Evolutionary conservation across 2,113 vertebrate species (phyloP).

Genomic region (Toxotes jaculatrix): DNA sequence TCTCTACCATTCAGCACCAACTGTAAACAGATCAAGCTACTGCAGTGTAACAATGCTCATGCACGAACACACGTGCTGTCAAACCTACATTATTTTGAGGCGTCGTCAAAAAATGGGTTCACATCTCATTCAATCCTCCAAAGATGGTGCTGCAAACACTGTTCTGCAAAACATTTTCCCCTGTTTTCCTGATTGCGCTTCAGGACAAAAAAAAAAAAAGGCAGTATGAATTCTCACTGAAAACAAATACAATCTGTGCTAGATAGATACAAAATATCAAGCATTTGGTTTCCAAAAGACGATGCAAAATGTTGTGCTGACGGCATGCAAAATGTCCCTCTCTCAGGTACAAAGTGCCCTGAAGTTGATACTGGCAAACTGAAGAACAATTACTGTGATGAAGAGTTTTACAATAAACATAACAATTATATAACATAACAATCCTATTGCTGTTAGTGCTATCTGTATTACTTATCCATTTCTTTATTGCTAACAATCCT

Average conservation of each 20-base stretch:
- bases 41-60: background rate
- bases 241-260: conserved; percentile 6
- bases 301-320: background rate
- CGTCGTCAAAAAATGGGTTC: background rate
- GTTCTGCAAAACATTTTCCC: background rate
- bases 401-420: conserved; percentile 14
- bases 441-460: conserved; percentile 58
- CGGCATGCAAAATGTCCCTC: conserved; percentile 16
- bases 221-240: background rate
- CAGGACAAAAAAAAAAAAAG: background rate
- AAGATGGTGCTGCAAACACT: background rate
- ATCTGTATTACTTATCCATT: conserved; percentile 4
- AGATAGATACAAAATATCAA: background rate
- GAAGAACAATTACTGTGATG: conserved; percentile 5
- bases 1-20: background rate
- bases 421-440: conserved; percentile 27
- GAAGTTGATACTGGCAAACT: conserved; percentile 4
- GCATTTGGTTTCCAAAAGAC: conserved; percentile 3
- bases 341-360: conserved; percentile 26
- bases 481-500: conserved; percentile 51
- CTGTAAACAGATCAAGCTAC: background rate
- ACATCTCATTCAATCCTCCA: background rate
- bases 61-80: background rate
- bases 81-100: conserved; percentile 36
- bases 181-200: background rate